Evolutionary conservation across 2,888 invertebrate genomes (phyloP), one percentile per base, ranked within the genome.

Genomic region (Zelleria hepariella): DNA sequence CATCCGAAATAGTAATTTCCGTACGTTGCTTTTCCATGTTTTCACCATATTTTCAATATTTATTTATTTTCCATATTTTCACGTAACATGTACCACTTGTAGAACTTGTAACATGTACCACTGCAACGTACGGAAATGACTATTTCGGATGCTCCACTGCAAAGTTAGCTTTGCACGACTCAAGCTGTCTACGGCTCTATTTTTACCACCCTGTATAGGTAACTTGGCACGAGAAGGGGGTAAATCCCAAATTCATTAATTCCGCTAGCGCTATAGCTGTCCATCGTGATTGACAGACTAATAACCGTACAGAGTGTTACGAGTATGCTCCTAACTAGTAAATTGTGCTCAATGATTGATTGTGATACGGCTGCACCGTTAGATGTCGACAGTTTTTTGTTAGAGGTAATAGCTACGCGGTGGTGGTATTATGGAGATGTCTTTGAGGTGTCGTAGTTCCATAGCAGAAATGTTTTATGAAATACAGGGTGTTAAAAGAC

Each of bases 221-320:
- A 42, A 42, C 32, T 42, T 42, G 15, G 32, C 15, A 15, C 32
- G 15, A 10, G 32, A 42, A 42, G 32, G 32, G n/a, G 15, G 32
- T 42, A 42, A 42, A 42, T 42, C 32, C 32, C 32, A 42, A 42
- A 42, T 42, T 42, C 32, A 42, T 42, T 42, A 42, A 42, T 42
- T 15, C 32, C 32, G 32, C 32, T 10, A 2, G 32, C 32, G 15
- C 32, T 42, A 42, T 42, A 15, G 32, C 32, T 51, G 51, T 51
- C 51, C 20, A 23, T 51, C 5, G 21, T 53, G 53, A 53, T 53
- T 53, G 53, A 53, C 53, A 53, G 53, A n/a, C 25, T 53, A 53
- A 53, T 53, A 53, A 53, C 24, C 25, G 53, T 53, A 53, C 24
- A 2, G 53, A 42, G 32, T 15, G 32, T 42, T 15, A 42, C 15